phyloP scores from a whole-genome alignment of 2,797 vertebrate species.

The Gymnothorax javanicus region DNA sequence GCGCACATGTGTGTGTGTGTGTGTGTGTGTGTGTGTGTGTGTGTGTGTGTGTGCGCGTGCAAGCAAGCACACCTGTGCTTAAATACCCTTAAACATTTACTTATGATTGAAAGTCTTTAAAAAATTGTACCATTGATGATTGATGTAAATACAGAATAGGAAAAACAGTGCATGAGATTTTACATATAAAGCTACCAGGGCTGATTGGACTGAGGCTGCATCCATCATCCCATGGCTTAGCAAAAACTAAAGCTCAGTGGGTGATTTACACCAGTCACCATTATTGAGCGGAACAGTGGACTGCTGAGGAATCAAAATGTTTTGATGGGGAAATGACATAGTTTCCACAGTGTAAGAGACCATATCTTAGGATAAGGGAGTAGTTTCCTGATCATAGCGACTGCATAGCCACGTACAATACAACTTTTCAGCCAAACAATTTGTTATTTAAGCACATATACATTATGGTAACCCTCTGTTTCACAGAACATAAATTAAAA shows the following conservation, averaged over 20 bases:
- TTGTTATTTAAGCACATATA: background rate
- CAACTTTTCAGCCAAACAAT: background rate
- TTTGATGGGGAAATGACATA: background rate
- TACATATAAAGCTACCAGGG: background rate
- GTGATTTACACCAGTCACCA: constrained; percentile 40
- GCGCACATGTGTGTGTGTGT: no score
- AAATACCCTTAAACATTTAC: background rate
- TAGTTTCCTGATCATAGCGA: background rate
- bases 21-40: no score
- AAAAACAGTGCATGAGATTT: background rate
- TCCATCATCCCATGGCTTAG: constrained; percentile 2
- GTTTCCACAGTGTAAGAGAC: background rate
- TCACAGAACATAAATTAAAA: background rate
- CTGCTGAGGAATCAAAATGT: constrained; percentile 41
- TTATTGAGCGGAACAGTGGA: constrained; percentile 47
- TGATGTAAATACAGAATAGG: background rate
- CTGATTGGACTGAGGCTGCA: background rate
- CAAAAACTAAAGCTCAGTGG: constrained; percentile 29
- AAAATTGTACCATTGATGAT: background rate
- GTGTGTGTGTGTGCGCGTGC: no score
- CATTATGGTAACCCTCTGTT: background rate
- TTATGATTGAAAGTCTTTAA: background rate
- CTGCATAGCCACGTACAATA: background rate
- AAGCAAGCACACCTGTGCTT: no score
- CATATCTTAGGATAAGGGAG: background rate